Evolutionary conservation across 2,888 invertebrate species (phyloP).

Genomic region (Cryptus viduatorius): DNA sequence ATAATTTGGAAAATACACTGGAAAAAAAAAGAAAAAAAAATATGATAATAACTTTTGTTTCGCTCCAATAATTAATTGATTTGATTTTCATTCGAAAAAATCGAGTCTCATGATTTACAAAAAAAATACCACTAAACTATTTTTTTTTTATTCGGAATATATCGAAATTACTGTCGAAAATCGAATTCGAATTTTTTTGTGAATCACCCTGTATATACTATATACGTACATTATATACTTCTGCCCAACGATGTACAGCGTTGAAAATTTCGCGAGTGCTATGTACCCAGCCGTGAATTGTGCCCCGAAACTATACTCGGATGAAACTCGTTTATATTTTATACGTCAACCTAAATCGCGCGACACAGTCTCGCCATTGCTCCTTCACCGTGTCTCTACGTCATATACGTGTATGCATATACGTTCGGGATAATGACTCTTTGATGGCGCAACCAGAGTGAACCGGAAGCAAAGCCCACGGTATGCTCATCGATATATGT

Average conservation of each 20-base stretch:
- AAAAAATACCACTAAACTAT: no score
- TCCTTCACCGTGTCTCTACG: background rate
- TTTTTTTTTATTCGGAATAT: no score
- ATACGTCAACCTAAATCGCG: conserved; percentile 32
- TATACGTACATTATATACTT: background rate
- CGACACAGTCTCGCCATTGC: conserved; percentile 6
- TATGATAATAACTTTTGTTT: no score
- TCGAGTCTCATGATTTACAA: no score
- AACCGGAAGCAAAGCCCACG: conserved; percentile 6
- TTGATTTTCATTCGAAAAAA: no score
- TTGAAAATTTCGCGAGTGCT: conserved; percentile 10
- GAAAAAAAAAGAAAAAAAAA: no score
- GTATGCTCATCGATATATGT: background rate
- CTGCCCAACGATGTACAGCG: background rate
- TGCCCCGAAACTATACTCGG: background rate
- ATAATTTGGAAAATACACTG: no score
- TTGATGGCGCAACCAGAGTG: conserved; percentile 28
- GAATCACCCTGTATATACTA: background rate
- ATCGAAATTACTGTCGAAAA: no score
- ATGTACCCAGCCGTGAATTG: conserved; percentile 2
- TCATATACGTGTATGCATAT: background rate
- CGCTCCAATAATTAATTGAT: no score
- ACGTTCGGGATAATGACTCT: conserved; percentile 37
- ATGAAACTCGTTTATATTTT: conserved; percentile 32
- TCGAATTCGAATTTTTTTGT: no score